These are phyloP conservation scores for Phocoena sinus DNA, from an alignment of 2,113 vertebrate species.

Conservation along the genomic window DNA sequence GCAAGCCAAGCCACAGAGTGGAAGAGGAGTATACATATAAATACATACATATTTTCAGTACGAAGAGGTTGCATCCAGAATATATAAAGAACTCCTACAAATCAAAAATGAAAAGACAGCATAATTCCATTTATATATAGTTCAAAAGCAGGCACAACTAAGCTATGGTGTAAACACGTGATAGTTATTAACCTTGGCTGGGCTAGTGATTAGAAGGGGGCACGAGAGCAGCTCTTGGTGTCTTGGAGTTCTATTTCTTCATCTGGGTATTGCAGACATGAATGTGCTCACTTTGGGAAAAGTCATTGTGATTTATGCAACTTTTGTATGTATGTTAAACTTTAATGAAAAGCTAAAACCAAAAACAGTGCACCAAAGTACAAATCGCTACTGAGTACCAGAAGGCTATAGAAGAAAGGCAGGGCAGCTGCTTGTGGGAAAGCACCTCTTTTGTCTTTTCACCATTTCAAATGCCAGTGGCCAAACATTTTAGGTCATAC, in stretches of 20 bases:
- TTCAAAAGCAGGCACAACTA: neutral
- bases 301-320: neutral
- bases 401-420: neutral
- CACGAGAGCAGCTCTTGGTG: neutral
- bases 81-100: neutral
- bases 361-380: neutral
- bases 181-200: neutral
- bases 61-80: neutral
- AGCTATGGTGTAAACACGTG: neutral
- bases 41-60: neutral
- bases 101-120: neutral
- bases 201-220: neutral
- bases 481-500: neutral
- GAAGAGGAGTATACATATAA: neutral
- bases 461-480: neutral
- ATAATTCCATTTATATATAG: neutral
- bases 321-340: neutral
- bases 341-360: neutral
- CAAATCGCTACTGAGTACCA: neutral
- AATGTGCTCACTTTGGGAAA: neutral
- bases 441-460: neutral
- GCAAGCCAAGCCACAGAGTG: neutral
- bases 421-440: neutral
- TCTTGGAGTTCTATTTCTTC: neutral
- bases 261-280: neutral